These are phyloP conservation scores for Nomia melanderi DNA, from an alignment of 1,140 invertebrate genomes.

Conservation along the genomic window DNA sequence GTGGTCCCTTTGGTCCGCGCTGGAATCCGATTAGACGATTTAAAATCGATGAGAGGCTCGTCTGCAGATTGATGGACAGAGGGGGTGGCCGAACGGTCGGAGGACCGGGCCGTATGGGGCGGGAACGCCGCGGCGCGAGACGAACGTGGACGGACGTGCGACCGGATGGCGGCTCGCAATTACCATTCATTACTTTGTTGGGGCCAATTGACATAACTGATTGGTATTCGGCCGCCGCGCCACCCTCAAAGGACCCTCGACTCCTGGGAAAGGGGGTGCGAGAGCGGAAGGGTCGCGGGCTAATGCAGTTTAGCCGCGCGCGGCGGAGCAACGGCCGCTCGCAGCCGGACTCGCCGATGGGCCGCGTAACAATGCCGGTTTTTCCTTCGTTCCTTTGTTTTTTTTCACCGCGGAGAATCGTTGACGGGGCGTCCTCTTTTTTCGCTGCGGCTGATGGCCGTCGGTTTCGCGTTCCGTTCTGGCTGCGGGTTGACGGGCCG, in stretches of 20 bases:
- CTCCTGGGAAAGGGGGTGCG: constrained; percentile 8
- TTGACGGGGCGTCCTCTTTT: constrained; percentile 1
- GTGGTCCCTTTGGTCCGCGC: constrained; percentile 33
- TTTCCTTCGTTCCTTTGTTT: not conserved
- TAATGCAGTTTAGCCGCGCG: constrained; percentile 71
- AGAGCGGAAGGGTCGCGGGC: too few relatives aligned
- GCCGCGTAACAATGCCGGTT: constrained; percentile 3
- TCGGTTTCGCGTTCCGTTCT: not conserved
- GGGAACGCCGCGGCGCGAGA: constrained; percentile 19
- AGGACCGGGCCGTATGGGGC: not conserved
- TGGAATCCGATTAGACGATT: constrained; percentile 70
- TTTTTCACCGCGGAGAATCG: not conserved
- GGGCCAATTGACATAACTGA: constrained; percentile 78
- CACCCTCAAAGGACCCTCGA: constrained; percentile 68
- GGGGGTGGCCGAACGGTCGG: constrained; percentile 11
- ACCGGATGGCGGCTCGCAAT: constrained; percentile 66
- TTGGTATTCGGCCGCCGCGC: constrained; percentile 73
- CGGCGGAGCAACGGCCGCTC: constrained; percentile 42
- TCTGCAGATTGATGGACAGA: constrained; percentile 17
- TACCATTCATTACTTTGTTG: constrained; percentile 78
- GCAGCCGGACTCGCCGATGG: not conserved
- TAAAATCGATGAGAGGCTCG: constrained; percentile 64
- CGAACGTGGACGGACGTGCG: constrained; percentile 38
- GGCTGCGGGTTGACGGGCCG: not conserved
- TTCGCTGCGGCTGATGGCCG: not conserved